phyloP scores from a whole-genome alignment of 2,113 vertebrate genomes.

The Danionella cerebrum region DNA sequence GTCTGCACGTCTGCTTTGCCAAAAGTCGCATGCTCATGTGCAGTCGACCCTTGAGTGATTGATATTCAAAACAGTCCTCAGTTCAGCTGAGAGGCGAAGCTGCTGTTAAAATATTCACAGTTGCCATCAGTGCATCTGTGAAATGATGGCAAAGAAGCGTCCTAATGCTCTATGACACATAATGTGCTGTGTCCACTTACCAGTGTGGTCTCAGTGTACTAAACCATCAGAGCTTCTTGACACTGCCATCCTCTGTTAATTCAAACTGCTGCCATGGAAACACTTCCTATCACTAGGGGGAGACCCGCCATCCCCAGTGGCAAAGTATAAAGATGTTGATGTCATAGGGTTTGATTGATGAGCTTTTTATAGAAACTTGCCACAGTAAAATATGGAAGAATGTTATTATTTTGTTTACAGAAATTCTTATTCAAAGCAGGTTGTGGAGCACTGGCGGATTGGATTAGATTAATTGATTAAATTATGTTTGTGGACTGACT shows the following conservation, averaged over 20 bases:
- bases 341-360: constrained; percentile 10
- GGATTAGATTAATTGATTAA: constrained; percentile 12
- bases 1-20: not conserved
- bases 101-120: not conserved
- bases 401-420: not conserved
- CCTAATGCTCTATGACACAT: not conserved
- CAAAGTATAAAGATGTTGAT: constrained; percentile 21
- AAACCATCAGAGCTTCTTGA: not conserved
- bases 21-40: constrained; percentile 10
- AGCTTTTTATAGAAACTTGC: no score
- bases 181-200: constrained; percentile 4
- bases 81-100: not conserved
- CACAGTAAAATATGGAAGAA: not conserved
- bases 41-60: constrained; percentile 20
- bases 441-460: not conserved
- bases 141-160: not conserved
- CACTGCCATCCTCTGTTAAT: constrained; percentile 10
- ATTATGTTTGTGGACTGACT: constrained; percentile 1
- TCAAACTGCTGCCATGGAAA: constrained; percentile 29
- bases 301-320: constrained; percentile 1
- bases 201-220: not conserved
- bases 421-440: no score
- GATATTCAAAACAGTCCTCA: constrained; percentile 18
- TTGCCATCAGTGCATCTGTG: not conserved
- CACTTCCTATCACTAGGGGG: constrained; percentile 7